Evolutionary conservation across 2,888 invertebrate genomes (phyloP).

Genomic region (Chromoteleia sp.): DNA sequence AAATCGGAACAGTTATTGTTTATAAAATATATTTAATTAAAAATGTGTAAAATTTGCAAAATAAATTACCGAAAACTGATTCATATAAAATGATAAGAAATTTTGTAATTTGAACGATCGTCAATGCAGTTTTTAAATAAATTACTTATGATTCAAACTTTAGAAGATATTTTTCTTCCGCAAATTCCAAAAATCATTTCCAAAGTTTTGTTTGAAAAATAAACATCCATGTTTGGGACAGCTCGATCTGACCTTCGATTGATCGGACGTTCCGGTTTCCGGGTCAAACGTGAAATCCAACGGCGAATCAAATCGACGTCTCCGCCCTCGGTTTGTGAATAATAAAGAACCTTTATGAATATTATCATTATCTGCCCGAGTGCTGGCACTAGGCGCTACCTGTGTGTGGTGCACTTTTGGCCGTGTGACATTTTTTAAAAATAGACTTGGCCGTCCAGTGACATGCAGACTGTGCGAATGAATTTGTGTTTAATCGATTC

Average conservation of each 20-base stretch:
- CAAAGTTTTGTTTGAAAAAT: neutral
- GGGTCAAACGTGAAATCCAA: conserved; percentile 2
- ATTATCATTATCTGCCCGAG: conserved; percentile 40
- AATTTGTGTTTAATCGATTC: conserved; percentile 72
- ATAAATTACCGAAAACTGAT: no score
- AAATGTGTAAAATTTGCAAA: no score
- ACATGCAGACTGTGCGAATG: conserved; percentile 70
- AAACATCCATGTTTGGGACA: neutral
- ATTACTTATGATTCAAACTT: no score
- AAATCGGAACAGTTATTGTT: no score
- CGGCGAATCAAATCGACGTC: conserved; percentile 13
- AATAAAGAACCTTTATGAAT: conserved; percentile 62
- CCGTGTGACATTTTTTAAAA: conserved; percentile 80
- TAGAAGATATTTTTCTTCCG: no score
- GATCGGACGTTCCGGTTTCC: conserved; percentile 1
- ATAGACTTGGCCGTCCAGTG: conserved; percentile 79
- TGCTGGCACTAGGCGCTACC: conserved; percentile 70
- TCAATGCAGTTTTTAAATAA: no score
- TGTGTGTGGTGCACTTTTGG: conserved; percentile 76
- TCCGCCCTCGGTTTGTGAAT: conserved; percentile 41
- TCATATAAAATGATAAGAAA: no score
- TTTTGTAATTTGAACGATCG: no score
- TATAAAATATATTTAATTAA: no score
- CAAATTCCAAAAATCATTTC: neutral
- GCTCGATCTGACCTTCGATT: neutral